These are phyloP conservation scores for Cirrhinus molitorella DNA, from an alignment of 2,797 vertebrate genomes.

Conservation along the genomic window DNA sequence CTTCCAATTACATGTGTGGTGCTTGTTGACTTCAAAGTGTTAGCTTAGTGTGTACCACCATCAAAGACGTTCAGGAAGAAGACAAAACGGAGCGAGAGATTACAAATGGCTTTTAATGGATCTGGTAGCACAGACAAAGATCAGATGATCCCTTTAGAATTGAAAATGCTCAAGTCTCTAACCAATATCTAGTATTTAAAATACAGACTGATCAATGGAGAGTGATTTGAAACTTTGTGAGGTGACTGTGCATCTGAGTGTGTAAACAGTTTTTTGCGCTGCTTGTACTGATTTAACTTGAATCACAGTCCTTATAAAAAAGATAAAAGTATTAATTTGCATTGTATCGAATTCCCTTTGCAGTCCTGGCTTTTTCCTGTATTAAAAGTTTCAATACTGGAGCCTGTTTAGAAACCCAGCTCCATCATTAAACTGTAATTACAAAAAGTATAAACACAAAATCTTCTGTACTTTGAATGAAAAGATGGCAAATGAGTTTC, in stretches of 20 bases:
- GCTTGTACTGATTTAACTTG: neutral
- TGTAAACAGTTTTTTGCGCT: neutral
- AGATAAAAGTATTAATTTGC: neutral
- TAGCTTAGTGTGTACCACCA: neutral
- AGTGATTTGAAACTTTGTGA: neutral
- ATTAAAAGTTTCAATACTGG: neutral
- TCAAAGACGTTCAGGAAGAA: slow-evolving; percentile 18
- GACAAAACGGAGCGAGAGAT: neutral
- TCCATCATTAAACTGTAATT: slow-evolving; percentile 1
- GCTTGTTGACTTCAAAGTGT: slow-evolving; percentile 8
- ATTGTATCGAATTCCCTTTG: neutral
- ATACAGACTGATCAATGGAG: slow-evolving; percentile 5
- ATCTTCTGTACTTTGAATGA: slow-evolving; percentile 6
- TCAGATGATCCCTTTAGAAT: slow-evolving; percentile 13
- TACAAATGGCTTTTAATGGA: slow-evolving; percentile 55
- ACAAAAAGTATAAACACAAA: slow-evolving; percentile 7
- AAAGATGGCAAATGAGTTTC: slow-evolving; percentile 8
- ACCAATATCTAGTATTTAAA: neutral
- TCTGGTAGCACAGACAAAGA: slow-evolving; percentile 42
- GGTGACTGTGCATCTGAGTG: neutral
- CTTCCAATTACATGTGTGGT: slow-evolving; percentile 11
- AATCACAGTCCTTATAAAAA: neutral
- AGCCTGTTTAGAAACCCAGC: neutral
- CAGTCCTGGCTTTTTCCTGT: neutral
- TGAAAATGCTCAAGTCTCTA: neutral